Base-by-base conservation (phyloP, 2,113 vertebrate genomes). In the Syrrhaptes paradoxus region DNA sequence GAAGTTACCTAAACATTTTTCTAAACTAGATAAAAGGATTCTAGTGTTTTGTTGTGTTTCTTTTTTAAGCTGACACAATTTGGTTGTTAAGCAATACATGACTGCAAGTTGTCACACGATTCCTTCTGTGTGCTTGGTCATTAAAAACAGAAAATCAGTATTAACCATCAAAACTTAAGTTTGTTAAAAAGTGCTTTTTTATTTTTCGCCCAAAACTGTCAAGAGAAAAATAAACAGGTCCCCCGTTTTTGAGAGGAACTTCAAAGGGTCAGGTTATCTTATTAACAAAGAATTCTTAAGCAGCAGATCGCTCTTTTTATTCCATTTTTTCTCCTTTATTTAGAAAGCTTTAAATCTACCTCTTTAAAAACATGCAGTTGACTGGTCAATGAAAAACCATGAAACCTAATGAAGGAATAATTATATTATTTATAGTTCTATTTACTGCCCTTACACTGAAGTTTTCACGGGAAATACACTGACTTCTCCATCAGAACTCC, bases 321-420 rank as follows among this genome's bases (percentile, higher is more conserved):
- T 52, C 7, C 2, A 8, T 55, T 79, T 0, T 2, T 2, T 26
- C 2, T 1, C 1, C 10, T 32, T 52, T 38, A 48, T 32, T 79
- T 80, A 76, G 74, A 70, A 80, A 89, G 13, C 11, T 62, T 36
- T 36, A 36, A 36, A 87, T 4, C 20, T 34, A 28, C 4, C 5
- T 59, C 11, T 84, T 73, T 36, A 73, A 87, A 72, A 70, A 25
- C 11, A 41, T 54, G 7, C 4, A 6, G 2, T 48, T 81, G 25
- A 8, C 11, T 46, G 17, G 11, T 38, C 55, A 91, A 29, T 52
- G 38, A 54, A 3, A 87, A 87, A n/a, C 6, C 12, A 29, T 38
- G 7, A 71, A 66, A 54, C 4, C 13, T 70, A 74, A 89, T 14
- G 32, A 68, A 76, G 7, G 13, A 77, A 85, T 36, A 80, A 49